phyloP scores from a whole-genome alignment of 2,888 invertebrate genomes.

The Cheilosia impressa region DNA sequence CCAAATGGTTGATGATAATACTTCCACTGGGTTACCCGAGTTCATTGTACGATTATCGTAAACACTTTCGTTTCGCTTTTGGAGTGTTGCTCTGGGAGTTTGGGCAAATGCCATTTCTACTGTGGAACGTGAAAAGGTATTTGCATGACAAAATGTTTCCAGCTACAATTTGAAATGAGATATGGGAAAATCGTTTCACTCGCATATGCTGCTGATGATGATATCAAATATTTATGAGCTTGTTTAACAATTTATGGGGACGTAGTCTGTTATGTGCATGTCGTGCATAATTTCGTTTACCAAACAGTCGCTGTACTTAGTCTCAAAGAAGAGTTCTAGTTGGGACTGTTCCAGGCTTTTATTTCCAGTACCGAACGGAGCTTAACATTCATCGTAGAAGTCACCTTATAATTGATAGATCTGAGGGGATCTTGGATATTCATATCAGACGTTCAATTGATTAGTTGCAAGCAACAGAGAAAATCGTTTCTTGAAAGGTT shows the following conservation, averaged over 20 bases:
- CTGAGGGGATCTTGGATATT: no score
- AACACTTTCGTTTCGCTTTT: conserved; percentile 45
- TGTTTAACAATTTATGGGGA: background rate
- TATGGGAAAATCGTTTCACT: conserved; percentile 7
- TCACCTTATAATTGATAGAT: no score
- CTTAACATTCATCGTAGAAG: no score
- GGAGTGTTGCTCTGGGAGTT: conserved; percentile 27
- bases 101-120: background rate
- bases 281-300: no score
- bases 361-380: no score
- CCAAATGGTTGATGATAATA: conserved; percentile 6
- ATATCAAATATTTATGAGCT: background rate
- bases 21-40: conserved; percentile 49
- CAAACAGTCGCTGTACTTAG: no score
- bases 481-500: no score
- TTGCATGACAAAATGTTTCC: conserved; percentile 9
- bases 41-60: conserved; percentile 55
- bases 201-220: background rate
- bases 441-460: no score
- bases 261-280: background rate
- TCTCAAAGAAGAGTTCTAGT: no score
- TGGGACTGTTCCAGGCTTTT: no score
- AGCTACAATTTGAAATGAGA: conserved; percentile 21
- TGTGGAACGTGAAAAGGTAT: conserved; percentile 7
- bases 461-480: no score